Evolutionary conservation across 2,888 invertebrate genomes (phyloP), one percentile per base, ranked within the genome.

Genomic region (Rugalucina vietnamica): DNA sequence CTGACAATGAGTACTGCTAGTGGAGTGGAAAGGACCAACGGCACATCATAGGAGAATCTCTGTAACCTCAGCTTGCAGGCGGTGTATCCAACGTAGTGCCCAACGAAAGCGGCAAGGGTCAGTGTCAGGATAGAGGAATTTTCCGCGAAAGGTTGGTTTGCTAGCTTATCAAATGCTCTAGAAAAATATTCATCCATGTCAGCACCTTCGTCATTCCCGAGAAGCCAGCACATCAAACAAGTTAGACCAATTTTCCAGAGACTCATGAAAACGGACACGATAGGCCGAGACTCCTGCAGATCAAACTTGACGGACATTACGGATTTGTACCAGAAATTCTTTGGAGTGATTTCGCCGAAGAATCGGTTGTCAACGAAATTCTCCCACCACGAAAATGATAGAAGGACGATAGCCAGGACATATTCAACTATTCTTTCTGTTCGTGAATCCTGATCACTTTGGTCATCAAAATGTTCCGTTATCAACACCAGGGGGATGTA

Each of bases 31-130:
- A 95, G 83, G 24, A 92, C 86, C 3, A 95, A 88, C 0, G 95
- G 95, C 18, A 95, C 82, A 8, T 94, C 93, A 86, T 95, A 95
- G 65, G 95, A 94, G 65, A 95, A 89, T 5, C 90, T 91, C 90
- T 95, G 95, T 89, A 96, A 95, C 78, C 93, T 92, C 49, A 95
- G 93, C 89, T 95, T 95, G 89, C 96, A 96, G 1, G 96, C 95
- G 82, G 96, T 95, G 87, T 95, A 95, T 32, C 94, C 94, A 72
- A 94, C 93, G 82, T 95, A 95, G 87, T 95, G 95, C 4, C 89
- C 90, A 34, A 91, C 87, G 54, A 88, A 89, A 1, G 88, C 72
- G 1, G 88, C 72, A 29, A 90, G 37, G 0, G 88, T 87, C 32
- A 90, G 54, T 18, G 82, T 81, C 12, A 90, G 34, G 4, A 90